Evolutionary conservation across 2,888 invertebrate species (phyloP).

Genomic region (Uropetala carovei): DNA sequence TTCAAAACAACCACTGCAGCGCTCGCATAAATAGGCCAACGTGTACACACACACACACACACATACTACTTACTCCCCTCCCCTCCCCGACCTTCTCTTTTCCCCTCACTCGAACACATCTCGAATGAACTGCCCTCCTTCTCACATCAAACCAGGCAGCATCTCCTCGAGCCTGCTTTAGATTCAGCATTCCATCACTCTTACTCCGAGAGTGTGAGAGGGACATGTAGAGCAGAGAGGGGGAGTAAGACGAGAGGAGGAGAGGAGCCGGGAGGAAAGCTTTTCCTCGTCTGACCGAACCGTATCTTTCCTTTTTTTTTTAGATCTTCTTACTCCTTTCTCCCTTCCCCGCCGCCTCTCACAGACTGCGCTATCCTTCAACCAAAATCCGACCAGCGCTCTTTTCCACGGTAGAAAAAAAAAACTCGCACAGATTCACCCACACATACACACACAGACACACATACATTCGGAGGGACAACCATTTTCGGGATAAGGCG

Average conservation of each 20-base stretch:
- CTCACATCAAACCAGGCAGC: neutral
- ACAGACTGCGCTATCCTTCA: no score
- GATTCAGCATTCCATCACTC: slow-evolving; percentile 4
- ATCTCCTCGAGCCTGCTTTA: neutral
- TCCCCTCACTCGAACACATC: neutral
- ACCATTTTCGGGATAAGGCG: neutral
- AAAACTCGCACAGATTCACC: no score
- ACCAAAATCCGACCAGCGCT: no score
- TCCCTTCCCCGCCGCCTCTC: no score
- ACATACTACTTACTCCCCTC: neutral
- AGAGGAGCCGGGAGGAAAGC: neutral
- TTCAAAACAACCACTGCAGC: neutral
- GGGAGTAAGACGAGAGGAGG: neutral
- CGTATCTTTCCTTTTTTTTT: neutral
- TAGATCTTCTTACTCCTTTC: no score
- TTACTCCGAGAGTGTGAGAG: no score
- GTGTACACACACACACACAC: neutral
- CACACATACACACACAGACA: neutral
- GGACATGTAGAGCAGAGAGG: neutral
- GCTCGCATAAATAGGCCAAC: slow-evolving; percentile 18
- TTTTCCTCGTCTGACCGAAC: neutral
- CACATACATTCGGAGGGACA: neutral
- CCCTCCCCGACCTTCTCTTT: no score
- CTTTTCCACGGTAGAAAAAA: no score
- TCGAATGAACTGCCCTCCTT: neutral